A percentile compares a stretch with the other conserved stretches of the same genome.
phyloP scores from a whole-genome alignment of 2,797 vertebrate genomes.

The Xenops minutus region DNA sequence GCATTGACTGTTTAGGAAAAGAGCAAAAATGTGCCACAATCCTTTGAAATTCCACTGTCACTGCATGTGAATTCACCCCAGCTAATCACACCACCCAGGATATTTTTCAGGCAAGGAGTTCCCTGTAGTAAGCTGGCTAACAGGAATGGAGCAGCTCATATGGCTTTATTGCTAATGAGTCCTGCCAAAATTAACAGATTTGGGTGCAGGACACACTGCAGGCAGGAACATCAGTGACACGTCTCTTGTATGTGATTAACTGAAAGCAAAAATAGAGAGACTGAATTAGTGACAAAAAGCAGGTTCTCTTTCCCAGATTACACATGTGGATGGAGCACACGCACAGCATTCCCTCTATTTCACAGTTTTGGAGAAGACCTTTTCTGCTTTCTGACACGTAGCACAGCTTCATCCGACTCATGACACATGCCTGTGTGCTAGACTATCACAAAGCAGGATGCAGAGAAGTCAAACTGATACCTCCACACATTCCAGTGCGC shows the following conservation, averaged over 20 bases:
- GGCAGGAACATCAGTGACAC: neutral
- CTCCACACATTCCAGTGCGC: neutral
- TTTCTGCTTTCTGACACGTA: neutral
- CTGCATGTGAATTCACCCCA: neutral
- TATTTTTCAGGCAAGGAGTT: neutral
- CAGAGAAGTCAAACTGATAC: neutral
- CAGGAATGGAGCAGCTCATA: neutral
- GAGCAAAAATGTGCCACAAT: neutral
- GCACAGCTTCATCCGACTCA: neutral
- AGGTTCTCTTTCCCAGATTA: neutral
- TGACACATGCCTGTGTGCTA: neutral
- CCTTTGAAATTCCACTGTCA: neutral
- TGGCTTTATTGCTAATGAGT: neutral
- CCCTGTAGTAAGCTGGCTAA: neutral
- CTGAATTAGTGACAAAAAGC: neutral
- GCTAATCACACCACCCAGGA: neutral
- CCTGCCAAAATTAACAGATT: neutral
- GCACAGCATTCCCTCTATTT: neutral
- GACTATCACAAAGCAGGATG: neutral
- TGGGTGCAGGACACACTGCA: neutral
- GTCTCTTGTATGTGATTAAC: neutral
- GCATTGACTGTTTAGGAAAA: neutral
- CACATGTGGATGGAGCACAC: neutral
- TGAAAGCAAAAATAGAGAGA: neutral
- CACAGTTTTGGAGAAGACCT: neutral